A percentile compares a stretch with the other conserved stretches of the same genome.
Conservation (phyloP, 2,113 vertebrate species). For the Dipodomys stephensi region DNA sequence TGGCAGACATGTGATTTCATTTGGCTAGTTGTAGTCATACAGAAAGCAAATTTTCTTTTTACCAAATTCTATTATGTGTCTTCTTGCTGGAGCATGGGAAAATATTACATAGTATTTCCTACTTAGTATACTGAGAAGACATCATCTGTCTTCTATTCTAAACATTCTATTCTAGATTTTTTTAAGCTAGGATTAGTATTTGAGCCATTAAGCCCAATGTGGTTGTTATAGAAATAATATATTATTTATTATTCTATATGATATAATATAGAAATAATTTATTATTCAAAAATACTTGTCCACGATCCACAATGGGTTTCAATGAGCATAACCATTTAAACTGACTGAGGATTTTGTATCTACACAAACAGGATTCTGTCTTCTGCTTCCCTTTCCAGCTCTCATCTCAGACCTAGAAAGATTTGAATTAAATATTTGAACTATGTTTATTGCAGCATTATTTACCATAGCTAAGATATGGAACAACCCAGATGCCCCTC, state of each 20-base stretch:
- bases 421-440: slow-evolving; percentile 42
- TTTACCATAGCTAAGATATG: no score
- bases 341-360: background rate
- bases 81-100: slow-evolving; percentile 35
- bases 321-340: background rate
- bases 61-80: slow-evolving; percentile 56
- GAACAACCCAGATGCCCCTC: no score
- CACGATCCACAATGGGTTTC: background rate
- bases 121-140: slow-evolving; percentile 43
- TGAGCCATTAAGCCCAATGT: background rate
- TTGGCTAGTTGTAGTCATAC: slow-evolving; percentile 42
- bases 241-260: background rate
- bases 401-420: slow-evolving; percentile 10
- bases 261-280: slow-evolving; percentile 45
- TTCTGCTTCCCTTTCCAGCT: slow-evolving; percentile 4
- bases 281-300: slow-evolving; percentile 20
- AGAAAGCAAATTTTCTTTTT: slow-evolving; percentile 72
- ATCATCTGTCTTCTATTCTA: slow-evolving; percentile 53
- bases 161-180: slow-evolving; percentile 50
- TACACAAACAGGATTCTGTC: background rate
- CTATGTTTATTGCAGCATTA: no score
- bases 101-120: slow-evolving; percentile 48
- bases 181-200: slow-evolving; percentile 66
- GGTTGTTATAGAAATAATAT: background rate
- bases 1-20: slow-evolving; percentile 53